phyloP scores from a whole-genome alignment of 2,888 invertebrate genomes.

The Morpho achilles region DNA sequence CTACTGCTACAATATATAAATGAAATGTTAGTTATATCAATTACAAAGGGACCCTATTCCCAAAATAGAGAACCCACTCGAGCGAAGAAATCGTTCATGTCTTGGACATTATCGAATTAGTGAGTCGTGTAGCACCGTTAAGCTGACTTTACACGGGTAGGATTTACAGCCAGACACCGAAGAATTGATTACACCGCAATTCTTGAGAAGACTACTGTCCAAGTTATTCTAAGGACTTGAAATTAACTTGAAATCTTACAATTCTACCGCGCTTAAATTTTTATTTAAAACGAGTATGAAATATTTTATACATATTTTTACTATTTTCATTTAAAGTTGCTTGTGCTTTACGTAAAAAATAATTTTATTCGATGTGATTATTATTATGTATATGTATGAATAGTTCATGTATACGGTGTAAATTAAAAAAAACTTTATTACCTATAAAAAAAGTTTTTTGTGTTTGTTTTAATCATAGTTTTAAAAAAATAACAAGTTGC shows the following conservation, averaged over 20 bases:
- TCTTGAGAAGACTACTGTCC: not conserved
- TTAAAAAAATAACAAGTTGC: too few species aligned
- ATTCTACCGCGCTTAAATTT: too few species aligned
- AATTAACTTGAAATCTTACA: not conserved
- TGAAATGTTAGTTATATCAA: constrained; percentile 33
- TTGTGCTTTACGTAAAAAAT: too few species aligned
- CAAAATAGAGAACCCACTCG: constrained; percentile 47
- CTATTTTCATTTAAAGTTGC: too few species aligned
- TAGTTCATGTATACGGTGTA: too few species aligned
- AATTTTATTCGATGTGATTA: too few species aligned
- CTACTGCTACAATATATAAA: constrained; percentile 4
- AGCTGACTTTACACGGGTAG: constrained; percentile 27
- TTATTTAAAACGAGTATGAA: too few species aligned
- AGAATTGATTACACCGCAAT: constrained; percentile 6
- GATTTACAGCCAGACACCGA: constrained; percentile 7
- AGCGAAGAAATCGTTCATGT: constrained; percentile 52
- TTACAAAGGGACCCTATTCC: constrained; percentile 33
- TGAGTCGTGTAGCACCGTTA: constrained; percentile 52
- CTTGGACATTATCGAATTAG: constrained; percentile 69
- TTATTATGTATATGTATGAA: too few species aligned
- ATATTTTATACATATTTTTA: too few species aligned
- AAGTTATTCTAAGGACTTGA: not conserved
- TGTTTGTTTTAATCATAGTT: too few species aligned
- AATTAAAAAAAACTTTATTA: too few species aligned
- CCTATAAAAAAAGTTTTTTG: too few species aligned